Conservation (phyloP, 1,140 invertebrate species). For the Drosophila lini region DNA sequence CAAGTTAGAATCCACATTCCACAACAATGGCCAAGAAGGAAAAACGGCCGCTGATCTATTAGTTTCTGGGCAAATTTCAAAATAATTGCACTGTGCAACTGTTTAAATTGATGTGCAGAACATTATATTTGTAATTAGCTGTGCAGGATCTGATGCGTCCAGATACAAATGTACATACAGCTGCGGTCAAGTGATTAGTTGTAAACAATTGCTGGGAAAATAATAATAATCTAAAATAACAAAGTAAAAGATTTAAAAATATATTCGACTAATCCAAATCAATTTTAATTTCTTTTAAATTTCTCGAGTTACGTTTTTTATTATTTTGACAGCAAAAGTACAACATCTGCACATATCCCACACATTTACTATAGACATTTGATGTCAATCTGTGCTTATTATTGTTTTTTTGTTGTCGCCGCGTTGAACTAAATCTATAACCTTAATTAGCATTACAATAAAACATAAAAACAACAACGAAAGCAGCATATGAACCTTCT, state of each 20-base stretch:
- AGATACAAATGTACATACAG: neutral
- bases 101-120: slow-evolving; percentile 52
- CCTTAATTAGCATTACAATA: slow-evolving; percentile 80
- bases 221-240: too few relatives aligned
- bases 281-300: too few relatives aligned
- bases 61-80: slow-evolving; percentile 76
- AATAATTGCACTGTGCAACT: slow-evolving; percentile 65
- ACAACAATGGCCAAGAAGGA: slow-evolving; percentile 63
- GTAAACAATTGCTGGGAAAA: neutral
- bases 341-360: neutral
- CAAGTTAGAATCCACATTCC: slow-evolving; percentile 80
- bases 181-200: neutral
- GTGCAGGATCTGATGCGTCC: neutral
- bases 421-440: slow-evolving; percentile 78
- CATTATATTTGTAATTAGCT: slow-evolving; percentile 60
- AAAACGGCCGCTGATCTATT: slow-evolving; percentile 66
- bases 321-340: neutral
- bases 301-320: neutral
- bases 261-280: neutral
- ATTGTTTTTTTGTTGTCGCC: slow-evolving; percentile 27
- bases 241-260: too few relatives aligned
- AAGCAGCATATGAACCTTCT: slow-evolving; percentile 50
- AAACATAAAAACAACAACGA: slow-evolving; percentile 42
- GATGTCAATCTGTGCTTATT: slow-evolving; percentile 43
- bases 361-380: slow-evolving; percentile 14